Conservation (phyloP, 2,888 invertebrate genomes). For the Aphodius sticticus region DNA sequence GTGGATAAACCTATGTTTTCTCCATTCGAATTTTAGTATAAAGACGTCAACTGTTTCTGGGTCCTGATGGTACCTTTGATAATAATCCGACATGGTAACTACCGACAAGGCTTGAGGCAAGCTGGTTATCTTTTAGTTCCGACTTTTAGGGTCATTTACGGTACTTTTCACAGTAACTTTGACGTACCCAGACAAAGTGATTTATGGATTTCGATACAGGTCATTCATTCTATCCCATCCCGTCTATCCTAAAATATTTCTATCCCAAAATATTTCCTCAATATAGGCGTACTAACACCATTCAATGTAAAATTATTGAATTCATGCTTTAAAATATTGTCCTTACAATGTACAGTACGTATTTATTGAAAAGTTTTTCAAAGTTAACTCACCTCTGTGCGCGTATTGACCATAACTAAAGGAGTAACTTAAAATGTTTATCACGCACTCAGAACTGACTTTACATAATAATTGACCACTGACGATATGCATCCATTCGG, state of each 20-base stretch:
- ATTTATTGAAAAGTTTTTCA: neutral
- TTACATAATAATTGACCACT: neutral
- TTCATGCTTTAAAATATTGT: neutral
- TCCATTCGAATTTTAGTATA: neutral
- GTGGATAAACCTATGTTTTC: neutral
- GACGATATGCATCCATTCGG: neutral
- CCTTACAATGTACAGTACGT: neutral
- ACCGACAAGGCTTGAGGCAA: neutral
- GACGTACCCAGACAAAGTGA: neutral
- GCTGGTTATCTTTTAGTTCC: neutral
- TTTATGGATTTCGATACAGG: neutral
- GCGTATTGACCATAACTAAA: neutral
- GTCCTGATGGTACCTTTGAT: neutral
- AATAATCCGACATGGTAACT: neutral
- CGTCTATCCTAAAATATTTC: no score
- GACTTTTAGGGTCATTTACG: neutral
- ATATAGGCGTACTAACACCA: neutral
- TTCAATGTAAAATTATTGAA: neutral
- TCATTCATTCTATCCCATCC: no score
- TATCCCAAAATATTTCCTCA: neutral
- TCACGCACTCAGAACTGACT: neutral
- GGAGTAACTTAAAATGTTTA: neutral
- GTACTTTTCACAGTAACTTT: neutral
- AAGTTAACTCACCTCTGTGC: neutral
- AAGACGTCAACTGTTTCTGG: neutral